Evolutionary conservation across 2,113 vertebrate species (phyloP).

Genomic region (Scomber scombrus): DNA sequence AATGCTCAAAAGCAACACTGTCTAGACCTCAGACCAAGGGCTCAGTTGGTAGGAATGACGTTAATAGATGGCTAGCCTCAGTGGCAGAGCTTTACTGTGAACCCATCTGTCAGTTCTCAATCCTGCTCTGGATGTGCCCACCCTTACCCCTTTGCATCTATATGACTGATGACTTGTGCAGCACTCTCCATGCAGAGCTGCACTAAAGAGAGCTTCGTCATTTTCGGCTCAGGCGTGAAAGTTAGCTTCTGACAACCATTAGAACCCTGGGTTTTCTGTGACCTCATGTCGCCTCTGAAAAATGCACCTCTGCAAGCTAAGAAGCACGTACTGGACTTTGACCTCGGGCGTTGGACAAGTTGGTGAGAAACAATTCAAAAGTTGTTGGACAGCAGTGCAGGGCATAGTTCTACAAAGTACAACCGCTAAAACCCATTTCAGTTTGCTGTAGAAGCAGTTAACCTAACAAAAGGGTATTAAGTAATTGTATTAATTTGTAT

Average conservation of each 20-base stretch:
- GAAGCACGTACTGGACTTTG: constrained; percentile 54
- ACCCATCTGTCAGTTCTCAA: constrained; percentile 72
- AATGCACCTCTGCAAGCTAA: constrained; percentile 58
- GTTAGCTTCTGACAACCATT: constrained; percentile 51
- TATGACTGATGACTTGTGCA: constrained; percentile 66
- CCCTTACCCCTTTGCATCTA: constrained; percentile 47
- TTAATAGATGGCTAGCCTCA: constrained; percentile 67
- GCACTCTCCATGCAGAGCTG: constrained; percentile 53
- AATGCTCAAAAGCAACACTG: constrained; percentile 17
- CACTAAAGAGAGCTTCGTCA: constrained; percentile 50
- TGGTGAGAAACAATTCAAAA: constrained; percentile 56
- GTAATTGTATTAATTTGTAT: background rate
- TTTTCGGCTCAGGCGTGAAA: constrained; percentile 58
- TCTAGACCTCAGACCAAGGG: constrained; percentile 23
- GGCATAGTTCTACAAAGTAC: constrained; percentile 5
- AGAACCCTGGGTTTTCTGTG: constrained; percentile 55
- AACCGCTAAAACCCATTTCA: constrained; percentile 21
- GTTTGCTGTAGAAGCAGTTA: constrained; percentile 1
- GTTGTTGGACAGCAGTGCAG: constrained; percentile 26
- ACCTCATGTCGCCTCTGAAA: constrained; percentile 55
- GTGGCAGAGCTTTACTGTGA: constrained; percentile 53
- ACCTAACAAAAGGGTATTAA: background rate
- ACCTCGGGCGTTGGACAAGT: constrained; percentile 52
- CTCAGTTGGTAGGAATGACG: constrained; percentile 47
- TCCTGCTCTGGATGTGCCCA: constrained; percentile 53